Evolutionary conservation across 2,797 vertebrate genomes (phyloP), one percentile per base, ranked within the genome.

Genomic region (Sylvia borin): DNA sequence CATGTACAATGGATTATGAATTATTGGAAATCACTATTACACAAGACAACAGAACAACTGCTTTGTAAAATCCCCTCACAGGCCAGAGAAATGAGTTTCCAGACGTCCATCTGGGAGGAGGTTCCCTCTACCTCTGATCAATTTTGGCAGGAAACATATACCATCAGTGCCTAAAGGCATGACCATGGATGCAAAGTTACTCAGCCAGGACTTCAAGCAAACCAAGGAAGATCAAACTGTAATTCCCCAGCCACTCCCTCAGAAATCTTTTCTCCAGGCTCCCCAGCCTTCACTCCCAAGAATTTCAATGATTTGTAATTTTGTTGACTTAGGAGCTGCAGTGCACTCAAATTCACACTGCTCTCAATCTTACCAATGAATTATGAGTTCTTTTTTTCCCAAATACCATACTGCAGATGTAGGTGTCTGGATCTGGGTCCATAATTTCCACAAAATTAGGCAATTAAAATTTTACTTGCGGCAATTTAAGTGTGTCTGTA

Each of bases 371-470:
- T 36, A 80, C 0, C 16, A 64, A 51, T 38, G n/a, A 96, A 80
- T 34, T 31, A 8, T 17, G 64, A 57, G n/a, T 43, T 48, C 8
- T 57, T 92, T 82, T 62, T 58, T 73, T 57, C 25, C 13, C 68
- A 83, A 80, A 36, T 8, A 73, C 17, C 27, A 40, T 22, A 8
- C 45, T 67, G 61, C 64, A 90, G 67, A 85, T 60, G 36, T 68
- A 80, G 66, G 83, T 80, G 87, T 32, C 61, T 88, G 68, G 55
- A 85, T 83, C 16, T 72, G 43, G 50, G 57, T 42, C 58, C 54
- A 75, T 48, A 64, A 91, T 92, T 94, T 88, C 70, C 75, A 92
- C 70, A 78, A 93, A 95, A 94, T 77, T 65, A 95, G 50, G 73
- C 68, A 91, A 85, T 90, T 95, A 91, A 89, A 88, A 58, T 94